Conservation (phyloP, 2,113 vertebrate genomes). For the Phylloscopus whistleri region DNA sequence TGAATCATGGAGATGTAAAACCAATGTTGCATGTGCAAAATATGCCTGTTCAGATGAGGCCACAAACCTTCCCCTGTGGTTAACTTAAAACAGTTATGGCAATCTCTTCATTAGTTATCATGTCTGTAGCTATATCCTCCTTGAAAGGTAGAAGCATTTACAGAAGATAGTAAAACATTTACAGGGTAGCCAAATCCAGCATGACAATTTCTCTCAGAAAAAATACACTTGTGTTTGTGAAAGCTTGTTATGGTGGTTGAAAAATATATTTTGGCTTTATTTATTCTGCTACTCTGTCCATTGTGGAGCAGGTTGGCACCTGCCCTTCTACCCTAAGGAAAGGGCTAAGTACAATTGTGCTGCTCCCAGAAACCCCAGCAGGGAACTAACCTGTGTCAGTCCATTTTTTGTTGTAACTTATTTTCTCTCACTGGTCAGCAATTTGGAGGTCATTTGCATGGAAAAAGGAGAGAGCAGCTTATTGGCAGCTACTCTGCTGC, state of each 20-base stretch:
- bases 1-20: not conserved
- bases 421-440: constrained; percentile 45
- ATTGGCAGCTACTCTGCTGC: not conserved
- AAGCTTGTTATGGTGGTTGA: not conserved
- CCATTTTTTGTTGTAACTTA: constrained; percentile 16
- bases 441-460: constrained; percentile 22
- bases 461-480: not conserved
- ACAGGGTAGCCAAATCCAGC: not conserved
- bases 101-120: not conserved
- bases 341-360: not conserved
- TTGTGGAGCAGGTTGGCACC: not conserved
- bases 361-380: not conserved
- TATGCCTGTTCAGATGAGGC: not conserved
- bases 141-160: not conserved
- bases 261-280: not conserved
- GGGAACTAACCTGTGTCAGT: not conserved
- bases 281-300: not conserved
- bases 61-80: not conserved
- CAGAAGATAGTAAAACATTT: not conserved
- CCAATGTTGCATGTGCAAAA: accelerated
- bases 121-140: not conserved
- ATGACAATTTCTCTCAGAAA: not conserved
- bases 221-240: not conserved
- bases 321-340: not conserved
- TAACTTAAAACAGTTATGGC: not conserved